Evolutionary conservation across 2,888 invertebrate genomes (phyloP), one percentile per base, ranked within the genome.

Genomic region (Drosophila diplacantha): DNA sequence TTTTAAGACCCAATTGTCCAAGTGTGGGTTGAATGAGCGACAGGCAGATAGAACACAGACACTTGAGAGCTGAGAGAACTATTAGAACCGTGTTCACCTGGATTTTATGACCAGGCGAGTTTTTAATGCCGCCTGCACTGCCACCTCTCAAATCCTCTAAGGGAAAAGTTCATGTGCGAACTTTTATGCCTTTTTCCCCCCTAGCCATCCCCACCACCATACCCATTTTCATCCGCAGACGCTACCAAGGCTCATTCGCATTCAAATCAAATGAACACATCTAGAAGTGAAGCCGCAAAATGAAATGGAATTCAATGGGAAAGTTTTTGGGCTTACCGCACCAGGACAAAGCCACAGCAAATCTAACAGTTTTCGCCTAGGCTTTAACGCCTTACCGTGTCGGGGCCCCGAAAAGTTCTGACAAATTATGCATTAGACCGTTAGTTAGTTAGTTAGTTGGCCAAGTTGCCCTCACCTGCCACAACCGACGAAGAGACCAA

Each of bases 361-460:
- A 81, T 75, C 68, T 47, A 49, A 53, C 61, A 64, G 65, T 64
- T 62, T 62, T 62, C 31, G 60, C 34, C 50, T 22, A 41, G 39
- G 61, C 61, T 47, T 51, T 46, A 52, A 66, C 65, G 65, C 65
- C 68, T 62, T 73, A 68, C 64, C 72, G 68, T 56, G 53, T 24
- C 50, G 63, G 38, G 57, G 37, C 63, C 71, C 69, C 58, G 63
- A 81, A 81, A 80, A 80, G 80, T 80, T 83, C 67, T 58, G 81
- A 80, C 84, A 80, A 84, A 84, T 81, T 81, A 80, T 84, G 83
- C 80, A 84, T 84, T 81, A 80, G 75, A 71, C 71, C 34, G 63
- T 62, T 52, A 77, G 78, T 78, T 63, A 70, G 83, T 83, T 81
- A 72, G 81, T 64, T 71, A 66, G 71, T 51, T 55, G 59, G 47